Base-by-base conservation (phyloP, 2,113 vertebrate species). In the Miniopterus natalensis region DNA sequence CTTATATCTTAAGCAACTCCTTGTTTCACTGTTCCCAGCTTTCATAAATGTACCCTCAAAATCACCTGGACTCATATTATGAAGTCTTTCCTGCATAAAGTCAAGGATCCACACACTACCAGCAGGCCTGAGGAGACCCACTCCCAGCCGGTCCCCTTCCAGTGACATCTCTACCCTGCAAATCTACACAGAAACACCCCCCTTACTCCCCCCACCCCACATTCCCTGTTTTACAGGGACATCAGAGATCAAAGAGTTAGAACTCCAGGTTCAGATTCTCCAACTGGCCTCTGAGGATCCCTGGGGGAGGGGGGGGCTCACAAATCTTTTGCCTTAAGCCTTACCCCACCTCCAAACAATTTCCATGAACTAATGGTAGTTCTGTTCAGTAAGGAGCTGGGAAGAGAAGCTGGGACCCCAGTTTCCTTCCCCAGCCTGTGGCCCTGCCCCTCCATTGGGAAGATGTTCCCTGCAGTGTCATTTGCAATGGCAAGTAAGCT, bases 211-310 rank as follows among this genome's bases (percentile, higher is more conserved):
- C 11, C 14, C 42, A 6, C 42, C 1, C 2, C 1, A 20, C 4
- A 59, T 8, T 51, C 17, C 13, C 36, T 65, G 18, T 45, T 23
- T 88, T 53, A 74, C 31, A 57, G 27, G 13, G 18, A 73, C 42
- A 71, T 66, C 23, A 65, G 40, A 70, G 12, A 4, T 47, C 77
- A 71, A 51, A 84, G 18, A 31, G 8, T 49, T 88, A 57, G 88
- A 61, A 81, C 27, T 80, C 49, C 20, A 45, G 68, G 23, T 57
- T 96, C 63, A 77, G 71, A 71, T 66, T 91, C 89, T 90, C 47
- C 18, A 59, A 7, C 27, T 57, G 63, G 13, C 25, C 57, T 68
- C 27, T 17, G 18, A 66, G 51, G 59, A 42, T 66, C 14, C 29
- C 75, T 74, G 53, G 27, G 45, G 20, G n/a, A 3, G 17, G 23